phyloP scores from a whole-genome alignment of 1,140 invertebrate genomes.

The Armadillidium nasatum region DNA sequence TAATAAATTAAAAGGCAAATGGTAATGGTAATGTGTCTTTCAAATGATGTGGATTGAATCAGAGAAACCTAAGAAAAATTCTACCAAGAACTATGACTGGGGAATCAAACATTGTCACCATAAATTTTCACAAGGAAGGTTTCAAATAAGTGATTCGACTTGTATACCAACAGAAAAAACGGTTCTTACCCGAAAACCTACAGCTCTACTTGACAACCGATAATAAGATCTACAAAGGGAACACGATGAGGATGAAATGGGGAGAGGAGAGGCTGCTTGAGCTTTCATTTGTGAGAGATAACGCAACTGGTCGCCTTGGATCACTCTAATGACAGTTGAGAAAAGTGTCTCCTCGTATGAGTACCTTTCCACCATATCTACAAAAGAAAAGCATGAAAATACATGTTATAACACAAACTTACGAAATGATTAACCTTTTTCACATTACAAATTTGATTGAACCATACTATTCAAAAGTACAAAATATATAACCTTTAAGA shows the following conservation, averaged over 20 bases:
- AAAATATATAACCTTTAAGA: slow-evolving; percentile 32
- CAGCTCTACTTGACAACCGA: not conserved
- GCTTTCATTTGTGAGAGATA: not conserved
- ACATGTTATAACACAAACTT: too few species aligned
- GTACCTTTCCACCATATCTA: slow-evolving; percentile 4
- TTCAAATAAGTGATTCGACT: too few species aligned
- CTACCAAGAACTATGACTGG: too few species aligned
- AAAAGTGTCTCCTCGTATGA: not conserved
- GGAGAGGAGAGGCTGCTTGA: not conserved
- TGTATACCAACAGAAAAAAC: too few species aligned
- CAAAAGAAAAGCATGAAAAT: not conserved
- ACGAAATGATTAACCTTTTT: too few species aligned
- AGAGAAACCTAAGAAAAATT: too few species aligned
- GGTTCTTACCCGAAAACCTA: not conserved
- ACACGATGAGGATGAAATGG: not conserved
- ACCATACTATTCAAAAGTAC: not conserved
- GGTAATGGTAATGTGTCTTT: too few species aligned
- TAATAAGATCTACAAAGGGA: not conserved
- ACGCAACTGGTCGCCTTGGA: not conserved
- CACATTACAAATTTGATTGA: not conserved
- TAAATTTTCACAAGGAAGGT: too few species aligned
- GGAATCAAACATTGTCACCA: too few species aligned
- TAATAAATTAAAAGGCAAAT: too few species aligned
- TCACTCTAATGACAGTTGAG: not conserved
- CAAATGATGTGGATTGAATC: too few species aligned